Conservation (phyloP, 2,113 vertebrate species). For the Maccullochella peelii region DNA sequence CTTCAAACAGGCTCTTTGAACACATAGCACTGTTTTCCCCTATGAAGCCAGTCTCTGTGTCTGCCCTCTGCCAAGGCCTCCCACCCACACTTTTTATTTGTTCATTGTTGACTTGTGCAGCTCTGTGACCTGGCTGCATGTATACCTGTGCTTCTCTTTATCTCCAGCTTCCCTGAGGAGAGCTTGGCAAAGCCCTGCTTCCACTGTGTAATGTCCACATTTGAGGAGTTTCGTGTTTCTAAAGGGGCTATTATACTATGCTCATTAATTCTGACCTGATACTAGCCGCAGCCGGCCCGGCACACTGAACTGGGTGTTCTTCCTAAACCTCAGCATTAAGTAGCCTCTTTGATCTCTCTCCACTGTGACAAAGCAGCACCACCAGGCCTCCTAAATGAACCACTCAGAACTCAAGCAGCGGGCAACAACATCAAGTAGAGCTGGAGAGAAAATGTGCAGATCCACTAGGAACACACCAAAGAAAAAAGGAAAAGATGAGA, state of each 20-base stretch:
- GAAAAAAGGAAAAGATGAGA: constrained; percentile 44
- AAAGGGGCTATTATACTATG: constrained; percentile 68
- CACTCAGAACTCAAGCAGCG: constrained; percentile 68
- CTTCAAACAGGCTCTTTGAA: constrained; percentile 57
- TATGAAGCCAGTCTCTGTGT: constrained; percentile 25
- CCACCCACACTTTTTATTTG: constrained; percentile 69
- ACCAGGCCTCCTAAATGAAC: constrained; percentile 74
- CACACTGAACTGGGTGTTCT: constrained; percentile 58
- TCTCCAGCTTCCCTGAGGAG: constrained; percentile 38
- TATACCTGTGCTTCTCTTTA: constrained; percentile 56
- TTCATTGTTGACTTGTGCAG: constrained; percentile 60
- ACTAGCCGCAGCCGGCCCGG: constrained; percentile 51
- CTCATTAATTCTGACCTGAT: constrained; percentile 74
- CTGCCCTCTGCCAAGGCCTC: constrained; percentile 63
- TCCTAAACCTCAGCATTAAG: constrained; percentile 72
- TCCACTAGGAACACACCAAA: constrained; percentile 39
- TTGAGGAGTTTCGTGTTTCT: constrained; percentile 56
- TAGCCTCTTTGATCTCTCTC: constrained; percentile 79
- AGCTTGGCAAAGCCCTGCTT: constrained; percentile 26
- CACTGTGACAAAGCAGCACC: constrained; percentile 75
- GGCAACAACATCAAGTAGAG: constrained; percentile 67
- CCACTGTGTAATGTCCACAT: constrained; percentile 47
- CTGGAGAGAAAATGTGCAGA: constrained; percentile 72
- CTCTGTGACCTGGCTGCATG: constrained; percentile 46
- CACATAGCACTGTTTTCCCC: constrained; percentile 33